A percentile compares a stretch with the other conserved stretches of the same genome.
Evolutionary conservation across 2,888 invertebrate species (phyloP).

Genomic region (Myathropa florea): DNA sequence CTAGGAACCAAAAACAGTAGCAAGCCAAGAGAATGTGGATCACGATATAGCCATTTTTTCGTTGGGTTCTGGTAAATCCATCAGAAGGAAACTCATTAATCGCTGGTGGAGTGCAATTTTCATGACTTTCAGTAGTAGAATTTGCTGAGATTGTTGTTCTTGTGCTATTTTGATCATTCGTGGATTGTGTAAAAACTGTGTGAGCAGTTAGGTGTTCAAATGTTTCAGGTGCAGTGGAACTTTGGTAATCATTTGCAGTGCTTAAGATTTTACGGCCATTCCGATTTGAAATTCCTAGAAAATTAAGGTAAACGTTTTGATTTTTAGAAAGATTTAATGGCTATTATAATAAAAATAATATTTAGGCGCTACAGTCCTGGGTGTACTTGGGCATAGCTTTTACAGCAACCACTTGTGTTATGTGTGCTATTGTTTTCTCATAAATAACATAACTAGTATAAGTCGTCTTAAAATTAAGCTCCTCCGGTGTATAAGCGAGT

Average conservation of each 20-base stretch:
- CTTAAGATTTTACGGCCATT: constrained; percentile 44
- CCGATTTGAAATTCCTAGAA: not conserved
- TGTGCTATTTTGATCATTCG: constrained; percentile 1
- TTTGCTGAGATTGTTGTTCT: not conserved
- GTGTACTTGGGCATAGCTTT: too few relatives aligned
- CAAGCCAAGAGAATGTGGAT: constrained; percentile 77
- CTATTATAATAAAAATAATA: too few relatives aligned
- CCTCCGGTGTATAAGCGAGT: too few relatives aligned
- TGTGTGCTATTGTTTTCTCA: too few relatives aligned
- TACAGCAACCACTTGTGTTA: too few relatives aligned
- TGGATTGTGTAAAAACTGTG: not conserved
- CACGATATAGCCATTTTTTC: constrained; percentile 89
- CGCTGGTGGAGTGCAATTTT: constrained; percentile 90
- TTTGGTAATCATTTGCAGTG: constrained; percentile 10
- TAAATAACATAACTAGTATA: too few relatives aligned
- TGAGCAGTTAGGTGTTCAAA: constrained; percentile 10
- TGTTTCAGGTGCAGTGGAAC: constrained; percentile 6
- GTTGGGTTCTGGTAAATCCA: constrained; percentile 87
- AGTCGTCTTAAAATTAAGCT: too few relatives aligned
- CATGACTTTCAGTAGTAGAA: constrained; percentile 55
- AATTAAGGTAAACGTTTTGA: not conserved
- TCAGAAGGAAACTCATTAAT: constrained; percentile 93
- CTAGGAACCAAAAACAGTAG: constrained; percentile 91
- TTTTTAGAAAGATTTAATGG: not conserved
- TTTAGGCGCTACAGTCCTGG: too few relatives aligned